These are phyloP conservation scores for Danaus plexippus DNA, from an alignment of 1,140 invertebrate genomes.

Conservation along the genomic window DNA sequence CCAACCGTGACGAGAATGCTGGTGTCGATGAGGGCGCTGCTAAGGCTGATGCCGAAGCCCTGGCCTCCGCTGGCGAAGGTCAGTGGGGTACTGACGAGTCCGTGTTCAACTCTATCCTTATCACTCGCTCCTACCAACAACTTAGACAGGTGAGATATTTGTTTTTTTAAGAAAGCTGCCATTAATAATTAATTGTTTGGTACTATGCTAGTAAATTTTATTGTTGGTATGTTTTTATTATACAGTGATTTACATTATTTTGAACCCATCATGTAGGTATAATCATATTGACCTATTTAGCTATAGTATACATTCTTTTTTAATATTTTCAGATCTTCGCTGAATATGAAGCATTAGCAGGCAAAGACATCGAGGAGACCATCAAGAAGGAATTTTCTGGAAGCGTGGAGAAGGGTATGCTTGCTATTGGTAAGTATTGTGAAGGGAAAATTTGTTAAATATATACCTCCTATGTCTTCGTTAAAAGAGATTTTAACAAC, in stretches of 20 bases:
- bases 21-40: slow-evolving; percentile 79
- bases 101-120: slow-evolving; percentile 85
- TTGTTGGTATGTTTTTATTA: no score
- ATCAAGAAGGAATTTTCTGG: slow-evolving; percentile 92
- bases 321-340: slow-evolving; percentile 77
- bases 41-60: slow-evolving; percentile 78
- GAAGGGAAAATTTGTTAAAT: no score
- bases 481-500: no score
- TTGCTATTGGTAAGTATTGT: slow-evolving; percentile 83
- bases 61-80: slow-evolving; percentile 82
- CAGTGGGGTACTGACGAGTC: slow-evolving; percentile 92
- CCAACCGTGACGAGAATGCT: slow-evolving; percentile 86
- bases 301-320: not conserved
- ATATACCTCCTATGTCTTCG: no score
- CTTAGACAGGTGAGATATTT: slow-evolving; percentile 73
- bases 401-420: slow-evolving; percentile 85
- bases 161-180: not conserved
- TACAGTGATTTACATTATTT: no score
- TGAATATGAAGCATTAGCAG: slow-evolving; percentile 82
- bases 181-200: no score
- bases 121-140: slow-evolving; percentile 86
- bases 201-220: no score
- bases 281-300: no score
- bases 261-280: no score
- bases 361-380: slow-evolving; percentile 87